These are phyloP conservation scores for Melipona bicolor DNA, from an alignment of 2,888 invertebrate species.

Conservation along the genomic window DNA sequence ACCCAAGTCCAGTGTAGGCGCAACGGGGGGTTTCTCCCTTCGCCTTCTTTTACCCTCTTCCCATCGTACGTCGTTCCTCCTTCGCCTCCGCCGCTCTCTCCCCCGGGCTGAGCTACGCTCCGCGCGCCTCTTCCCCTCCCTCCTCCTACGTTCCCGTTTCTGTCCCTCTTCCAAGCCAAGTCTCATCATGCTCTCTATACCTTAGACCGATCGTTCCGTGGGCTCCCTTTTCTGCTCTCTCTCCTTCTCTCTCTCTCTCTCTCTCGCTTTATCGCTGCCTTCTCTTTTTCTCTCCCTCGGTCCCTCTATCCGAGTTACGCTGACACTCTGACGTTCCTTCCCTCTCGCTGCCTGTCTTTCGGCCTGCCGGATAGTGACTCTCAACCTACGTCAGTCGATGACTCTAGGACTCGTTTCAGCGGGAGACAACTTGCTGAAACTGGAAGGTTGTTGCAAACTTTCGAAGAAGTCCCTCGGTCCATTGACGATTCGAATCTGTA, in stretches of 20 bases:
- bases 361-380: conserved; percentile 67
- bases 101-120: conserved; percentile 42
- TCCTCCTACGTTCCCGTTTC: conserved; percentile 49
- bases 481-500: too few species aligned
- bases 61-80: conserved; percentile 70
- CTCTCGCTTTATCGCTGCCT: background rate
- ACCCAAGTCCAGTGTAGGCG: conserved; percentile 82
- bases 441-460: too few species aligned
- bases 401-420: conserved; percentile 22
- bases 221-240: conserved; percentile 24
- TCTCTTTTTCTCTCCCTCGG: conserved; percentile 13
- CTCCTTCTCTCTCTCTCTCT: conserved; percentile 18
- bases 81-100: conserved; percentile 55
- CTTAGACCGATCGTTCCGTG: conserved; percentile 68
- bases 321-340: conserved; percentile 12
- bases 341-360: conserved; percentile 34
- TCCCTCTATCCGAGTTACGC: conserved; percentile 6
- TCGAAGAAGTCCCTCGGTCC: too few species aligned
- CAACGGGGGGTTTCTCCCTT: conserved; percentile 80
- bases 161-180: conserved; percentile 63
- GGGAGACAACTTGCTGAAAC: too few species aligned
- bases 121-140: conserved; percentile 10
- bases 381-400: conserved; percentile 68
- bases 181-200: conserved; percentile 69
- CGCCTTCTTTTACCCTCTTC: conserved; percentile 77